Evolutionary conservation across 2,797 vertebrate species (phyloP), one percentile per base, ranked within the genome.

Genomic region (Anas bahamensis): DNA sequence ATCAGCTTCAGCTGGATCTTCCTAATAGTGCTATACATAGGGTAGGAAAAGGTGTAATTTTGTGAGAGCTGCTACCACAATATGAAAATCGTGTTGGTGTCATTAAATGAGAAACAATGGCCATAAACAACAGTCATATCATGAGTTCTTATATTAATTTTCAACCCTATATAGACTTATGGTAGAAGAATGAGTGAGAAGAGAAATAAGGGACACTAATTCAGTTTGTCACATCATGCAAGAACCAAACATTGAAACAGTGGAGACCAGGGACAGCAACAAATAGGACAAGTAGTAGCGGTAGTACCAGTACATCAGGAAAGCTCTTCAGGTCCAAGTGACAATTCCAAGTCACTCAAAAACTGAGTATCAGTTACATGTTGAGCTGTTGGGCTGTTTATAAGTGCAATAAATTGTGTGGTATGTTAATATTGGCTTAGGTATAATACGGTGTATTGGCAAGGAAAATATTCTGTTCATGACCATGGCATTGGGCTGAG

Each of bases 401-500:
- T 0, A 1, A 85, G 17, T 23, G 46, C 28, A 69, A 19, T 15
- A 61, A 42, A 41, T n/a, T 44, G 28, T 46, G 24, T 42, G 17
- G 11, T n/a, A 21, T 13, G 9, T 44, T 57, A 44, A 13, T 12
- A 17, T 14, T 88, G 39, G 6, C 17, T 66, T 18, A 72, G 71
- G 13, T 10, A 18, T 72, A 55, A 6, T 7, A 29, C 3, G 1
- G 1, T 24, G 7, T 19, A 22, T 16, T 42, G 37, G 14, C 23
- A 65, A 7, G 33, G 15, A 61, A 52, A 81, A 75, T 9, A 5
- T 41, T 18, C 10, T 63, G 7, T 23, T 76, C 23, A 63, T 73
- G 29, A 56, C 2, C 1, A 0, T 31, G 24, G 8, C 37, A 50
- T 0, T 22, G 18, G 8, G 7, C 9, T 69, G 63, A 72, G 21